Conservation (phyloP, 2,113 vertebrate species). For the Gavia stellata region DNA sequence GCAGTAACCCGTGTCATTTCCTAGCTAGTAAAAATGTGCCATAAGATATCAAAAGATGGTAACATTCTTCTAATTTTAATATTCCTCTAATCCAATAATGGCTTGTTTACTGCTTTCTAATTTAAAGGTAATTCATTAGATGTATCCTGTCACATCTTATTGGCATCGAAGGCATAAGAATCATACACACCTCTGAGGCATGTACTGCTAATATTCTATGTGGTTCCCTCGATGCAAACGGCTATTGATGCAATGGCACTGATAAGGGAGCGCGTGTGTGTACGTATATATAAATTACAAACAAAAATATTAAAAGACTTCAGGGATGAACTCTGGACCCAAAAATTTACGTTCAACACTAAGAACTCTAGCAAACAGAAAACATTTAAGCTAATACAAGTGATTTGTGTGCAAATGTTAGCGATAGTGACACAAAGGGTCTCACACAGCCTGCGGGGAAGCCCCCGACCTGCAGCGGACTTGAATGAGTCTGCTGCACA, state of each 20-base stretch:
- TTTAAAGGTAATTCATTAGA: constrained; percentile 65
- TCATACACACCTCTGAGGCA: neutral
- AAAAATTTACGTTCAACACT: neutral
- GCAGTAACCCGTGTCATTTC: constrained; percentile 37
- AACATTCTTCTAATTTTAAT: constrained; percentile 55
- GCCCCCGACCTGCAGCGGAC: neutral
- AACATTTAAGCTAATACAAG: neutral
- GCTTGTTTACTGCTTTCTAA: constrained; percentile 58
- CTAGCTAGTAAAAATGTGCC: constrained; percentile 37
- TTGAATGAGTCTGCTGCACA: neutral
- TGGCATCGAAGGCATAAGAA: neutral
- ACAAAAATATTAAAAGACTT: neutral
- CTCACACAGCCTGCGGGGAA: neutral
- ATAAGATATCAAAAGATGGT: constrained; percentile 32
- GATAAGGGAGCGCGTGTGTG: neutral
- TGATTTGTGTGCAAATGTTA: neutral
- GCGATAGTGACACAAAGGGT: neutral
- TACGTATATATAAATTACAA: neutral
- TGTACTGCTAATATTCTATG: neutral
- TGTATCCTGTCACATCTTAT: constrained; percentile 34
- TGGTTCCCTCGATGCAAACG: neutral
- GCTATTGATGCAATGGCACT: neutral
- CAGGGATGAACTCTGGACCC: neutral
- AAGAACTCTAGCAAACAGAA: neutral
- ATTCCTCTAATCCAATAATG: constrained; percentile 56